Conservation (phyloP, 2,888 invertebrate species). For the Tenthredo amoena region DNA sequence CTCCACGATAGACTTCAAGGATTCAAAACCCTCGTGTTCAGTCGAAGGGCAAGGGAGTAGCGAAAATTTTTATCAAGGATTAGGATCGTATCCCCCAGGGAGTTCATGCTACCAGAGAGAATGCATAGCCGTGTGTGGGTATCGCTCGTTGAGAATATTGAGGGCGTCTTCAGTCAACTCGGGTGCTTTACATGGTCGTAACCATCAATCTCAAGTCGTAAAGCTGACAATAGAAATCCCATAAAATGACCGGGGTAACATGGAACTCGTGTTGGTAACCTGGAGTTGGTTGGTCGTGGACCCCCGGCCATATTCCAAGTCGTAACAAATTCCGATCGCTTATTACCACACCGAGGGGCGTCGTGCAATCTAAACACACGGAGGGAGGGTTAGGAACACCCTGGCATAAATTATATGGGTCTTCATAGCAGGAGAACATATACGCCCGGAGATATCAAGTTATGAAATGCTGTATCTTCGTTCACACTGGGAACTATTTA, state of each 20-base stretch:
- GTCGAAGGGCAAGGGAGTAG: background rate
- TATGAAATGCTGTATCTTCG: constrained; percentile 10
- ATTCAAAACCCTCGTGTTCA: background rate
- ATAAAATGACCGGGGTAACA: constrained; percentile 50
- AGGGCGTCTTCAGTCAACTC: background rate
- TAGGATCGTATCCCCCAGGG: constrained; percentile 27
- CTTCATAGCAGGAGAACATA: constrained; percentile 49
- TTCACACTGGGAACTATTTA: constrained; percentile 16
- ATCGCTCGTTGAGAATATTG: constrained; percentile 2
- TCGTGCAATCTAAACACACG: constrained; percentile 35
- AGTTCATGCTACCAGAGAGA: background rate
- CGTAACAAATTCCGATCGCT: constrained; percentile 50
- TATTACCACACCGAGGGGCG: constrained; percentile 45
- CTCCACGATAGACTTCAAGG: background rate
- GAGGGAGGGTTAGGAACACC: constrained; percentile 38
- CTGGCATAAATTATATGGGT: constrained; percentile 51
- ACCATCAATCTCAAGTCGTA: constrained; percentile 52
- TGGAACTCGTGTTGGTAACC: constrained; percentile 43
- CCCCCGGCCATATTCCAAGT: constrained; percentile 29
- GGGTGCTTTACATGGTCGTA: constrained; percentile 40
- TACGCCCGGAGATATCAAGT: constrained; percentile 18
- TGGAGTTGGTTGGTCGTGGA: constrained; percentile 7
- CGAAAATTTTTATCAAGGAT: constrained; percentile 18
- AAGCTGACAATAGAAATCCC: constrained; percentile 52
- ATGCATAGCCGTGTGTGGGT: background rate